Base-by-base conservation (phyloP, 2,113 vertebrate species). In the Hyperoodon ampullatus region DNA sequence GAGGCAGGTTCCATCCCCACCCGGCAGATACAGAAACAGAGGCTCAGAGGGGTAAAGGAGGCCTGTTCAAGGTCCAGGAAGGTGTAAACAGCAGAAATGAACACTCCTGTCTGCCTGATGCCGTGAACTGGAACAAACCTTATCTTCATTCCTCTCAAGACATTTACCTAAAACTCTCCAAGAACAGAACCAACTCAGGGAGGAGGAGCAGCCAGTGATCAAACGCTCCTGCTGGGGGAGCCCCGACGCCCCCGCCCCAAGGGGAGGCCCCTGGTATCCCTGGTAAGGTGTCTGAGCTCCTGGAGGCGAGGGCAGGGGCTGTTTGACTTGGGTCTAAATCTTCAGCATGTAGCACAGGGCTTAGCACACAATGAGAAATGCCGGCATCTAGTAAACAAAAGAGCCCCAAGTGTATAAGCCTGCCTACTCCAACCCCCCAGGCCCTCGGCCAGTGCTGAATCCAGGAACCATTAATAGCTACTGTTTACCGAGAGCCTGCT, bases 401-500 rank as follows among this genome's bases (percentile, higher is more conserved):
- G 6, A 68, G 89, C n/a, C 97, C 95, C 97, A 68, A 55, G 97
- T 15, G 95, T 58, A 44, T 60, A 61, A 50, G 47, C 70, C 90
- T 86, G 63, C 78, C 93, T 87, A 5, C 70, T 77, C 83, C 86
- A 95, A 94, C 42, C 44, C 95, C 93, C 97, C 42, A 74, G 81
- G 91, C 58, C 82, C 95, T 71, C 16, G 0, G 33, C 60, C 24
- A 39, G 24, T 1, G 42, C 42, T 5, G 77, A 28, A 44, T 44
- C 50, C 77, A 68, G 91, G 42, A 82, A 14, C 81, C 95, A 70
- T n/a, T 91, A 91, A 93, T 55, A 95, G 71, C 66, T 61, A 3
- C 68, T 65, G 88, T 85, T 92, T 92, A 90, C 6, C 30, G 50
- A 61, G 39, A 39, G 35, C 44, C 53, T 30, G 84, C 84, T 44